These are phyloP conservation scores for Drosophila sp. DNA, from an alignment of 1,140 invertebrate species.

Conservation along the genomic window DNA sequence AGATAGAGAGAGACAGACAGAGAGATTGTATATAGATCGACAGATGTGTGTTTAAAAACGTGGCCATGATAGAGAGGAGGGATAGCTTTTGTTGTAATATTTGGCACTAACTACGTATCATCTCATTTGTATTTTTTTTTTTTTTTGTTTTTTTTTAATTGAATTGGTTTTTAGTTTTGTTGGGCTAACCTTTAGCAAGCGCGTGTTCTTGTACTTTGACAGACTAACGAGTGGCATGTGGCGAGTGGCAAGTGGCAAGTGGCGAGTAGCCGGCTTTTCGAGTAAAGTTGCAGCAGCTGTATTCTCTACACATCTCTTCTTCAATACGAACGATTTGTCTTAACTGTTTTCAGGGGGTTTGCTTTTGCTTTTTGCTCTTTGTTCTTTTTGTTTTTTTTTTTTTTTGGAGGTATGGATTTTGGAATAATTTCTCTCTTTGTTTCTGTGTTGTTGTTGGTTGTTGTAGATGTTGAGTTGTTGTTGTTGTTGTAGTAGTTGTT, in stretches of 20 bases:
- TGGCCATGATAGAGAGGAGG: slow-evolving; percentile 56
- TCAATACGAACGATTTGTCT: neutral
- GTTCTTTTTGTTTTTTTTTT: too few relatives aligned
- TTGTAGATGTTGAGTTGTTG: slow-evolving; percentile 33
- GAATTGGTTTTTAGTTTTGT: slow-evolving; percentile 48
- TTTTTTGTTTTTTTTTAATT: slow-evolving; percentile 57
- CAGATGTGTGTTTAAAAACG: slow-evolving; percentile 26
- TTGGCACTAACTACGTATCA: slow-evolving; percentile 71
- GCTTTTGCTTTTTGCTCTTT: too few relatives aligned
- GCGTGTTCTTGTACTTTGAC: slow-evolving; percentile 71
- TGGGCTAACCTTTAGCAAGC: slow-evolving; percentile 78
- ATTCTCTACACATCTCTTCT: slow-evolving; percentile 54
- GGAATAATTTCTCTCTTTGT: slow-evolving; percentile 19
- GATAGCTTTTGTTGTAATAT: slow-evolving; percentile 55
- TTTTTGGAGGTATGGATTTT: too few relatives aligned
- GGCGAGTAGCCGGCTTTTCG: slow-evolving; percentile 37
- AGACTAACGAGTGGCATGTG: slow-evolving; percentile 70
- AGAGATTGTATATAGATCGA: neutral
- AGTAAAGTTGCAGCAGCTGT: slow-evolving; percentile 47
- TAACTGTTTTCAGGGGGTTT: too few relatives aligned
- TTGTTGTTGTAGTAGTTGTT: slow-evolving; percentile 32
- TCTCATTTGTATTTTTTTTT: slow-evolving; percentile 44
- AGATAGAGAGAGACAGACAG: slow-evolving; percentile 9
- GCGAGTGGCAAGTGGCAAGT: slow-evolving; percentile 40
- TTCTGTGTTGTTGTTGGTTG: slow-evolving; percentile 28